A percentile compares a stretch with the other conserved stretches of the same genome.
Conservation (phyloP, 2,113 vertebrate genomes). For the Plestiodon gilberti region DNA sequence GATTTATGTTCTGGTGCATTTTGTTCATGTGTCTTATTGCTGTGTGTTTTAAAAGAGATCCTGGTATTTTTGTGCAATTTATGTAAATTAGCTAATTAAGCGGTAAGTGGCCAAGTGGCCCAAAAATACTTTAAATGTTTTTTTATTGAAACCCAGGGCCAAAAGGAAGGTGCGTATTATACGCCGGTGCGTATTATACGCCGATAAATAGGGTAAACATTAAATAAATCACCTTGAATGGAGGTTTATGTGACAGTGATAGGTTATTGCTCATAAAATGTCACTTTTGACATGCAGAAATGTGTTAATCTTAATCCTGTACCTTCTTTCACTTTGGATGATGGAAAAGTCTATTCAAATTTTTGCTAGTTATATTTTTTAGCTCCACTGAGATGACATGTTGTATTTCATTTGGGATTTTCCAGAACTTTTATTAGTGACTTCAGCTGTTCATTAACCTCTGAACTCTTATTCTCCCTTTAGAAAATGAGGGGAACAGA, state of each 20-base stretch:
- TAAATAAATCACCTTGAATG: slow-evolving; percentile 30
- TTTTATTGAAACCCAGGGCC: no score
- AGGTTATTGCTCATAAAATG: slow-evolving; percentile 7
- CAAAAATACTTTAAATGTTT: no score
- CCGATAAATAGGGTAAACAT: no score
- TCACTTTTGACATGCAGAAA: slow-evolving; percentile 53
- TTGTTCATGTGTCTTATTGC: no score
- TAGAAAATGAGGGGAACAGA: slow-evolving; percentile 38
- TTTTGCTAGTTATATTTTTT: slow-evolving; percentile 41
- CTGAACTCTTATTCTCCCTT: slow-evolving; percentile 51
- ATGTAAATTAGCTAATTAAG: no score
- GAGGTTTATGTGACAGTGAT: neutral
- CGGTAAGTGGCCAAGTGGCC: no score
- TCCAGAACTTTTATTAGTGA: slow-evolving; percentile 47
- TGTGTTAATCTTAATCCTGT: slow-evolving; percentile 38
- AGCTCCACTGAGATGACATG: slow-evolving; percentile 19
- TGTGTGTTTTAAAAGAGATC: no score
- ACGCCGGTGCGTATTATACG: no score
- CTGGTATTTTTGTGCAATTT: no score
- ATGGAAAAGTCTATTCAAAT: slow-evolving; percentile 36
- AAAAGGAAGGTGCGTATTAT: no score
- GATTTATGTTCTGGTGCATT: no score
- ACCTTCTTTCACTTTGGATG: slow-evolving; percentile 21
- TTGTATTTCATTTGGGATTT: slow-evolving; percentile 16
- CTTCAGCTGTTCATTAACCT: slow-evolving; percentile 65